A percentile compares a stretch with the other conserved stretches of the same genome.
Evolutionary conservation across 2,797 vertebrate genomes (phyloP).

Genomic region (Kryptopterus vitreolus): DNA sequence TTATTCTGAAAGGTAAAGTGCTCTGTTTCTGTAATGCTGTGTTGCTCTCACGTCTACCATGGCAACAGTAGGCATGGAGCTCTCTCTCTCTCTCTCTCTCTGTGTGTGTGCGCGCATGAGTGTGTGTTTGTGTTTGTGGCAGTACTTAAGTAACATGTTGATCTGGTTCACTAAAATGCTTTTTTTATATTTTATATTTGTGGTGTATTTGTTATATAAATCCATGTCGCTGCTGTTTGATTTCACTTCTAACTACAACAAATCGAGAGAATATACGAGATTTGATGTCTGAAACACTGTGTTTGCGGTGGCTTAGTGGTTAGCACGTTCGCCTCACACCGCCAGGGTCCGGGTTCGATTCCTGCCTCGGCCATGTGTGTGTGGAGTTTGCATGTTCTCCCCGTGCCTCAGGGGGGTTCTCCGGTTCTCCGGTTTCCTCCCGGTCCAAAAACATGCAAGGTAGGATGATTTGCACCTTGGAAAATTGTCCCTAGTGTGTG

Average conservation of each 20-base stretch:
- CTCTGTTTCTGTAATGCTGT: constrained; percentile 27
- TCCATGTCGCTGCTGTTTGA: background rate
- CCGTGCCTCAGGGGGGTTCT: no score
- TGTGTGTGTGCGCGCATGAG: no score
- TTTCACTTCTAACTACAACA: background rate
- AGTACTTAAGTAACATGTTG: background rate
- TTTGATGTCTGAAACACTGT: background rate
- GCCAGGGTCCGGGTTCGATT: no score
- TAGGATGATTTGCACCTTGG: no score
- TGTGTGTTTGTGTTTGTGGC: constrained; percentile 6
- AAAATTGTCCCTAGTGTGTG: no score
- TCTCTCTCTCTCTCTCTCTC: constrained; percentile 18
- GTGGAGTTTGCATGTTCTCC: no score
- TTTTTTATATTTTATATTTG: background rate
- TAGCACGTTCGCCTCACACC: no score
- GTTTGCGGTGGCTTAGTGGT: no score
- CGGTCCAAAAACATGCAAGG: no score
- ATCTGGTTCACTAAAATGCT: constrained; percentile 4
- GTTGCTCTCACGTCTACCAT: constrained; percentile 36
- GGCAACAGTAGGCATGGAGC: constrained; percentile 52
- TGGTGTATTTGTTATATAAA: background rate
- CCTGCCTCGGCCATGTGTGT: no score
- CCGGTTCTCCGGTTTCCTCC: no score
- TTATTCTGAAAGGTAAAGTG: constrained; percentile 35
- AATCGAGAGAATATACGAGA: background rate